Base-by-base conservation (phyloP, 2,888 invertebrate genomes). In the Ischnura elegans region DNA sequence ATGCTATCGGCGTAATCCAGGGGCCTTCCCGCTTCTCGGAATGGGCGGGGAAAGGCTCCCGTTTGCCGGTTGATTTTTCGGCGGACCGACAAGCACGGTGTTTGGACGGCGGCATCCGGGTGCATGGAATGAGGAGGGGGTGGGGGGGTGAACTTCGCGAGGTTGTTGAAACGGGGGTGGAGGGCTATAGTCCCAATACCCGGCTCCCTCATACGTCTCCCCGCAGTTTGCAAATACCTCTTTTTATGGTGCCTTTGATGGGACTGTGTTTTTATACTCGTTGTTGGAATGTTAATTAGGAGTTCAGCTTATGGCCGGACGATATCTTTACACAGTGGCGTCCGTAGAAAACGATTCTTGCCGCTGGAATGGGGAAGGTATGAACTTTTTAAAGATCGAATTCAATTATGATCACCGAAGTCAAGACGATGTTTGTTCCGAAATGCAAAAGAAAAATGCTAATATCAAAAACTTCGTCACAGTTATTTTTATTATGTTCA, bases 1-100 rank as follows among this genome's bases (percentile, higher is more conserved):
- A 87, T 87, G 55, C 5, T 87, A 87, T 87, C 87, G 55, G 87
- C 87, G 87, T 87, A 87, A 87, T 87, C 87, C 87, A 42, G 87
- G 61, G 51, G n/a, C 61, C 61, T 25, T 16, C 36, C n/a, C 76
- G 3, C 76, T 76, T 76, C 76, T 36, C 76, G n/a, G 76, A 76
- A 76, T 36, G 76, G 76, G 76, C 36, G 76, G 76, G 5, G 36
- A 76, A 25, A 25, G 0, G 76, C 76, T 76, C 76, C 76, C 76
- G 76, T 76, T 21, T 76, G 76, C 36, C 36, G 76, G 6, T 21
- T 10, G 76, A 76, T 76, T 76, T 76, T 76, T 76, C 76, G 76
- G 76, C 36, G n/a, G 76, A 76, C 10, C 76, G 13, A 16, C 13
- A 10, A 36, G 51, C 51, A 19, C 13, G 8, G 5, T 25, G 61